Evolutionary conservation across 2,888 invertebrate species (phyloP), one percentile per base, ranked within the genome.

Genomic region (Strigamia transsilvanica): DNA sequence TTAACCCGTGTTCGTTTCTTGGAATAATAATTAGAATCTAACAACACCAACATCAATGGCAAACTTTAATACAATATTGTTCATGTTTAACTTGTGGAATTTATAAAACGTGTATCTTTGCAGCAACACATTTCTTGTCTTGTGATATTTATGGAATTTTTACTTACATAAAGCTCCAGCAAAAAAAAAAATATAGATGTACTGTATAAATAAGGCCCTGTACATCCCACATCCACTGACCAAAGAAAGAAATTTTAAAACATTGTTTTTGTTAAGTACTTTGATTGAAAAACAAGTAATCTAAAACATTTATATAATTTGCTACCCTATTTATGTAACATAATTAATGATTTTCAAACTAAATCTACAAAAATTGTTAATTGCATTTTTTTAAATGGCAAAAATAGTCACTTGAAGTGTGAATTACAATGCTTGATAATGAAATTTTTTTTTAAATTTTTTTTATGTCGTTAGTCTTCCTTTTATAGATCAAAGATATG

Each of bases 401-500:
- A 73, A 73, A 73, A 73, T 73, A 73, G 73, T 73, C 73, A 73
- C 73, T 32, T 73, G 27, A 27, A 73, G 32, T n/a, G 18, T 18
- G 56, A 56, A 73, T 73, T 73, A 73, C 73, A 56, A 56, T 56
- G 18, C 56, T 56, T 56, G 56, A 56, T 56, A 56, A 73, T 73
- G 23, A 27, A 61, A 51, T 51, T 51, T 51, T 51, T 51, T 27
- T 73, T 27, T 27, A 2, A 27, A 27, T 27, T 27, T 27, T 27
- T 27, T 27, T 27, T 27, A 27, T 18, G 21, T 56, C 18, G 18
- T 3, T 73, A 73, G n/a, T 73, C 73, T 73, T 73, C 73, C 73
- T 73, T 73, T 38, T 56, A 18, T 73, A 73, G 73, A 27, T 73
- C 73, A 73, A 23, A 73, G 73, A 73, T 73, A 73, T 73, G 73